phyloP scores from a whole-genome alignment of 2,888 invertebrate genomes.

The Cepaea hortensis region DNA sequence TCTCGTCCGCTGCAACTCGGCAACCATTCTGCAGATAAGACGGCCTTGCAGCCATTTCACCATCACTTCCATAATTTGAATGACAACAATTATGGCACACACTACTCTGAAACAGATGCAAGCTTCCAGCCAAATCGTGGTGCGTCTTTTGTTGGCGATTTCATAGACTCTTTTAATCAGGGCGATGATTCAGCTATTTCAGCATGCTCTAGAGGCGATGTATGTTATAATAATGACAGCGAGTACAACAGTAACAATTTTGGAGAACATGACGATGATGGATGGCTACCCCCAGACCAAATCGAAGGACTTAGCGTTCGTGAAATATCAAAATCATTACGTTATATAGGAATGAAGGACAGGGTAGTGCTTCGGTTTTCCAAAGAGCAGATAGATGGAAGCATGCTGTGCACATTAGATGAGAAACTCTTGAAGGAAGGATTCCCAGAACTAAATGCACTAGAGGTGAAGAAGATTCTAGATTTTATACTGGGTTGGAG shows the following conservation, averaged over 20 bases:
- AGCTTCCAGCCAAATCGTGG: constrained; percentile 46
- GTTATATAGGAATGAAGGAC: constrained; percentile 74
- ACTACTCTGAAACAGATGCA: constrained; percentile 66
- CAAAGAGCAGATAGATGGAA: constrained; percentile 73
- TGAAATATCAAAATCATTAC: constrained; percentile 69
- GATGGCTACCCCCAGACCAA: constrained; percentile 70
- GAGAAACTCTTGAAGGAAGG: constrained; percentile 70
- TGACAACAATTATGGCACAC: constrained; percentile 36
- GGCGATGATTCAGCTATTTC: constrained; percentile 72
- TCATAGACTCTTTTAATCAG: constrained; percentile 61
- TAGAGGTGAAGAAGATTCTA: constrained; percentile 73
- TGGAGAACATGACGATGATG: constrained; percentile 62
- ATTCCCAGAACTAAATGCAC: constrained; percentile 72
- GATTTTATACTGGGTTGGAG: constrained; percentile 74
- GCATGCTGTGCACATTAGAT: constrained; percentile 69
- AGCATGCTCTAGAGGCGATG: constrained; percentile 63
- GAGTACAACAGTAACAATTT: constrained; percentile 70
- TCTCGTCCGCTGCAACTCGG: constrained; percentile 21
- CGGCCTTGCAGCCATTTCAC: background rate
- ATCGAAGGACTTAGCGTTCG: constrained; percentile 64
- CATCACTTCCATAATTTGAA: constrained; percentile 19
- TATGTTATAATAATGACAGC: constrained; percentile 63
- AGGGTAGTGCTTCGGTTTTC: constrained; percentile 68
- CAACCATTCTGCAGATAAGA: constrained; percentile 36
- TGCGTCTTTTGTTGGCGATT: constrained; percentile 32